A percentile compares a stretch with the other conserved stretches of the same genome.
Evolutionary conservation across 2,113 vertebrate species (phyloP).

Genomic region (Polypterus senegalus): DNA sequence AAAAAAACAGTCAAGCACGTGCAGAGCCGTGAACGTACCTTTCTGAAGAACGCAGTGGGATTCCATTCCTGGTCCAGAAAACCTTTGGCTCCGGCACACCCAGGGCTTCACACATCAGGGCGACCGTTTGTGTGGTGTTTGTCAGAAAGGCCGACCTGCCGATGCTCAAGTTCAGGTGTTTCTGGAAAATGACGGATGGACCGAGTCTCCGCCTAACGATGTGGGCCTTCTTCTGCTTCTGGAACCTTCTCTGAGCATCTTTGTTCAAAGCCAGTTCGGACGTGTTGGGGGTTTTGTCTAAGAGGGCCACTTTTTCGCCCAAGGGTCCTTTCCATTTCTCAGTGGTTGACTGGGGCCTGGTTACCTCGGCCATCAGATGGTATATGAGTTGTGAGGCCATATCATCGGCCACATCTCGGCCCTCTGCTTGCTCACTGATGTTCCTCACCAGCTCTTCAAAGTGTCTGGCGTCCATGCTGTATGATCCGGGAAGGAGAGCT

Average conservation of each 20-base stretch:
- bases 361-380: slow-evolving; percentile 54
- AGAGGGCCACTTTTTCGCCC: slow-evolving; percentile 34
- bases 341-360: slow-evolving; percentile 24
- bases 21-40: slow-evolving; percentile 47
- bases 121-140: slow-evolving; percentile 47
- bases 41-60: slow-evolving; percentile 38
- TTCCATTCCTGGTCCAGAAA: slow-evolving; percentile 72
- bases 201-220: slow-evolving; percentile 48
- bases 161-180: slow-evolving; percentile 51
- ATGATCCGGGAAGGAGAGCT: slow-evolving; percentile 39
- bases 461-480: slow-evolving; percentile 51
- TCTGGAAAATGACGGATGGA: slow-evolving; percentile 49
- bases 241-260: slow-evolving; percentile 20
- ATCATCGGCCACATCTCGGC: slow-evolving; percentile 53
- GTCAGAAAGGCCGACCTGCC: slow-evolving; percentile 58
- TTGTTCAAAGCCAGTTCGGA: slow-evolving; percentile 31
- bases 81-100: slow-evolving; percentile 39
- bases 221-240: slow-evolving; percentile 34
- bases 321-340: slow-evolving; percentile 33
- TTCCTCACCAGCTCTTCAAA: slow-evolving; percentile 65
- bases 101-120: slow-evolving; percentile 50
- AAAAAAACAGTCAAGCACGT: too few relatives aligned
- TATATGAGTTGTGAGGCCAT: slow-evolving; percentile 61
- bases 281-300: slow-evolving; percentile 34
- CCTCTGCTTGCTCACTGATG: slow-evolving; percentile 62